Evolutionary conservation across 2,888 invertebrate species (phyloP).

Genomic region (Lasioglossum malachurum): DNA sequence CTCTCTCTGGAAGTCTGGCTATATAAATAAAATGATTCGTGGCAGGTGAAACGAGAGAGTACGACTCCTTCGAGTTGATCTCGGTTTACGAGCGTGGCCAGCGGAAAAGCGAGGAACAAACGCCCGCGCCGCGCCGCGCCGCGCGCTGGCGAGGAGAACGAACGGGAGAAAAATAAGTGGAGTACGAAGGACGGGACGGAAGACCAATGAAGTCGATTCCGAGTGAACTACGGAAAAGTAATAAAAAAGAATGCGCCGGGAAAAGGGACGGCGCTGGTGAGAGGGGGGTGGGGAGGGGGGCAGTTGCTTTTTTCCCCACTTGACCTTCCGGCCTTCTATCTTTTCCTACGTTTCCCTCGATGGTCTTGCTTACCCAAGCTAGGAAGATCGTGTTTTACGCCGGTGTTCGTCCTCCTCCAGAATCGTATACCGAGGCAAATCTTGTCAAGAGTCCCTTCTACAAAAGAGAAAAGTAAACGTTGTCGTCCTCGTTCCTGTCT

Average conservation of each 20-base stretch:
- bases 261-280: not conserved
- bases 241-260: constrained; percentile 46
- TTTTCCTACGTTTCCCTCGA: constrained; percentile 20
- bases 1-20: not conserved
- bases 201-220: constrained; percentile 50
- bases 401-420: constrained; percentile 33
- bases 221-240: constrained; percentile 41
- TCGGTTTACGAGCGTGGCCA: constrained; percentile 44
- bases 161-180: constrained; percentile 12
- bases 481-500: constrained; percentile 34
- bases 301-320: constrained; percentile 33
- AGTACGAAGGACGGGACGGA: constrained; percentile 3
- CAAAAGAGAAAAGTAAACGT: constrained; percentile 52
- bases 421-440: constrained; percentile 56
- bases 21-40: constrained; percentile 53
- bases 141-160: not conserved
- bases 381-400: constrained; percentile 56
- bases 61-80: constrained; percentile 50
- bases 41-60: constrained; percentile 41
- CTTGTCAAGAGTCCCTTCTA: constrained; percentile 54
- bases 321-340: constrained; percentile 33
- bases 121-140: too few relatives aligned
- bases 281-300: not conserved
- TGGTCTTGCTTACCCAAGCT: constrained; percentile 32
- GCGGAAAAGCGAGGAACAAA: constrained; percentile 32